A percentile compares a stretch with the other conserved stretches of the same genome.
Conservation (phyloP, 2,113 vertebrate species). For the Semicossyphus pulcher region DNA sequence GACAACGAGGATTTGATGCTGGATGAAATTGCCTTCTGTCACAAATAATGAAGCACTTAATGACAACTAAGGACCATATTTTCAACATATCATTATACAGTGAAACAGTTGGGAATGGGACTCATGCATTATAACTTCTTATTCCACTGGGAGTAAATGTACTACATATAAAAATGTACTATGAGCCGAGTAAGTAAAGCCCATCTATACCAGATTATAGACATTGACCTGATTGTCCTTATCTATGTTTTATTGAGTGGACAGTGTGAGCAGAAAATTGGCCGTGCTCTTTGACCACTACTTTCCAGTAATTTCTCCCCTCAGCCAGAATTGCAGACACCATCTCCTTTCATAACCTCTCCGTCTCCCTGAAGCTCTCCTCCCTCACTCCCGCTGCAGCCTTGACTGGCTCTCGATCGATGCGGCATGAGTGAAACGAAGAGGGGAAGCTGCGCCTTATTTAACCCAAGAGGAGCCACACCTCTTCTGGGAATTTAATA, state of each 20-base stretch:
- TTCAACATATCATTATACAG: too few relatives aligned
- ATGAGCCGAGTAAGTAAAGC: background rate
- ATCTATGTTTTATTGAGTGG: constrained; percentile 38
- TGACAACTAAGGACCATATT: too few relatives aligned
- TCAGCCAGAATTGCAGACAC: constrained; percentile 6
- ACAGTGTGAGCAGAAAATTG: constrained; percentile 25
- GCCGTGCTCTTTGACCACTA: constrained; percentile 14
- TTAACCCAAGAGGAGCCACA: constrained; percentile 18
- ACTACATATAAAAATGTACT: too few relatives aligned
- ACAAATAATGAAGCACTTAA: too few relatives aligned
- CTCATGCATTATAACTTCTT: background rate
- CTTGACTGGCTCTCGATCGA: constrained; percentile 19
- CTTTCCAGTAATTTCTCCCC: constrained; percentile 27
- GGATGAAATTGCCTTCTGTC: too few relatives aligned
- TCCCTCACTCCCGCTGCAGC: constrained; percentile 15
- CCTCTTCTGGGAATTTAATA: constrained; percentile 21
- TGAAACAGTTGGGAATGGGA: too few relatives aligned
- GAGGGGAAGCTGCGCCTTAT: constrained; percentile 19
- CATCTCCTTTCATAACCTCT: constrained; percentile 33
- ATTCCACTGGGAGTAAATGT: background rate
- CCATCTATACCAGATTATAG: background rate
- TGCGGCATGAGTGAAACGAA: constrained; percentile 37
- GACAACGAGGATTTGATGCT: background rate
- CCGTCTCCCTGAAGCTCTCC: background rate
- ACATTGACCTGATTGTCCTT: constrained; percentile 17